A percentile compares a stretch with the other conserved stretches of the same genome.
These are phyloP conservation scores for Tribolium freemani DNA, from an alignment of 2,888 invertebrate species.

Conservation along the genomic window DNA sequence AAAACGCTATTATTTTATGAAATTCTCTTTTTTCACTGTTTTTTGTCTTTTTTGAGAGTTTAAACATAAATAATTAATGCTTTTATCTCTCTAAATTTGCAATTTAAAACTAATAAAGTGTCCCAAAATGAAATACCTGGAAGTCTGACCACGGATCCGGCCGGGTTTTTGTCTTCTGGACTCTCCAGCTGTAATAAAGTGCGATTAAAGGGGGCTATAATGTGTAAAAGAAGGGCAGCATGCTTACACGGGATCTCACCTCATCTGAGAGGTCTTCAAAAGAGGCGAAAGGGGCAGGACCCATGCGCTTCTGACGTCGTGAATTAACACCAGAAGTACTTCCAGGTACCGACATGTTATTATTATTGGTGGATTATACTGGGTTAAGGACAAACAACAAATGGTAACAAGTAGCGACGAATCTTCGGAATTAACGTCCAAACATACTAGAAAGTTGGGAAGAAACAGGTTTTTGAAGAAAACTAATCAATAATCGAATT, in stretches of 20 bases:
- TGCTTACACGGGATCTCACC: constrained; percentile 77
- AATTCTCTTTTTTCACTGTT: too few relatives aligned
- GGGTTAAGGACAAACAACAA: constrained; percentile 59
- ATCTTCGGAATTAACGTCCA: constrained; percentile 22
- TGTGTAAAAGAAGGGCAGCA: constrained; percentile 44
- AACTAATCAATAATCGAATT: constrained; percentile 40
- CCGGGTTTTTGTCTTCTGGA: constrained; percentile 69
- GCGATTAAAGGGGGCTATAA: not conserved
- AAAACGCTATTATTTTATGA: too few relatives aligned
- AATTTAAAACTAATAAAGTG: too few relatives aligned
- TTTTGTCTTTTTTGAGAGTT: too few relatives aligned
- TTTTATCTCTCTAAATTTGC: too few relatives aligned
- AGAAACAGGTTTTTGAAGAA: constrained; percentile 1
- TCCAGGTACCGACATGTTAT: constrained; percentile 61
- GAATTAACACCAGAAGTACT: constrained; percentile 54
- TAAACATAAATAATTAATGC: too few relatives aligned
- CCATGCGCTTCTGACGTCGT: constrained; percentile 81
- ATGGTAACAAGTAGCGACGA: constrained; percentile 28
- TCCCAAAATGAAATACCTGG: too few relatives aligned
- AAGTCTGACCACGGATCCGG: constrained; percentile 71
- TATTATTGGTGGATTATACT: constrained; percentile 44
- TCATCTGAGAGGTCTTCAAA: constrained; percentile 92
- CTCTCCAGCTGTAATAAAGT: constrained; percentile 70
- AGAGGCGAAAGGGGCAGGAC: constrained; percentile 94
- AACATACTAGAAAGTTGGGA: constrained; percentile 15